Evolutionary conservation across 2,888 invertebrate species (phyloP).

Genomic region (Luperina testacea): DNA sequence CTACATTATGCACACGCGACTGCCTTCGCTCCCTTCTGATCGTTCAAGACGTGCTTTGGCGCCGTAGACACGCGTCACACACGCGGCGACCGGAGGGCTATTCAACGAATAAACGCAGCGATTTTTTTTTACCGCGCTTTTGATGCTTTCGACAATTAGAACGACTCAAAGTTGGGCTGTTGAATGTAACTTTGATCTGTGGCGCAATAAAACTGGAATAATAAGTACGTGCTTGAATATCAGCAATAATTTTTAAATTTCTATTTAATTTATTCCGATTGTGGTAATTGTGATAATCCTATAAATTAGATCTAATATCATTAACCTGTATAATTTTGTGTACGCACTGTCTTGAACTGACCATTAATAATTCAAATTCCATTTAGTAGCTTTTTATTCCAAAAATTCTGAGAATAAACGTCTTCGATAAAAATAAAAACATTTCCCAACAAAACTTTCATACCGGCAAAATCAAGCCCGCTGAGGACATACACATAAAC

Average conservation of each 20-base stretch:
- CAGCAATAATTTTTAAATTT: constrained; percentile 12
- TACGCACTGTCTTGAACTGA: not conserved
- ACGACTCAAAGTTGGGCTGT: constrained; percentile 8
- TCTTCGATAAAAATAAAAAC: constrained; percentile 6
- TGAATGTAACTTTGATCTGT: constrained; percentile 24
- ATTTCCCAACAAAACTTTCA: constrained; percentile 17
- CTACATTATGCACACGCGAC: constrained; percentile 84
- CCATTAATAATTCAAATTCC: constrained; percentile 26
- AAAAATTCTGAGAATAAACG: not conserved
- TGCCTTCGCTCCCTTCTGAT: constrained; percentile 76
- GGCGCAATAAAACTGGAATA: constrained; percentile 5
- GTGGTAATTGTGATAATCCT: constrained; percentile 16
- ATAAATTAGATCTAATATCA: not conserved
- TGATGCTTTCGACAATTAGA: constrained; percentile 36
- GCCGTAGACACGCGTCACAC: constrained; percentile 74
- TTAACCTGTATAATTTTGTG: constrained; percentile 1
- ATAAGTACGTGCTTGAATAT: not conserved
- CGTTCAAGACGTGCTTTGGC: constrained; percentile 72
- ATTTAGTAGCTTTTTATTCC: constrained; percentile 8
- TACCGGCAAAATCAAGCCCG: constrained; percentile 33
- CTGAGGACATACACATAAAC: constrained; percentile 55
- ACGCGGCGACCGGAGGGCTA: constrained; percentile 58
- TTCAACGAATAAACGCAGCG: constrained; percentile 56
- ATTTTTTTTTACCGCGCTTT: constrained; percentile 39
- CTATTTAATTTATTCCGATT: constrained; percentile 1